These are phyloP conservation scores for Trilocha varians DNA, from an alignment of 2,888 invertebrate species.

Conservation along the genomic window DNA sequence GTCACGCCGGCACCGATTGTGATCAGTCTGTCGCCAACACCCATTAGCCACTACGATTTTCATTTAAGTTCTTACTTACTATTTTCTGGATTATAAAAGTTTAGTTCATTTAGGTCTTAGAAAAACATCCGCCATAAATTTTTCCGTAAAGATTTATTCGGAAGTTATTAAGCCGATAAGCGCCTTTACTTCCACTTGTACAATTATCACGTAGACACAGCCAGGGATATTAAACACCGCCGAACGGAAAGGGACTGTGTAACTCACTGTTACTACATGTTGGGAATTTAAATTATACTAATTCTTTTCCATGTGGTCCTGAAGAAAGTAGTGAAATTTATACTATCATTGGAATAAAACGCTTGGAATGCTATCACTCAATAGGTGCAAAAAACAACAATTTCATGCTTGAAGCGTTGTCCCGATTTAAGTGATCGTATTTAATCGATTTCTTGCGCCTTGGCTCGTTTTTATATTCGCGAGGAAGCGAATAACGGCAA, in stretches of 20 bases:
- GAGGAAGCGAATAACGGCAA: background rate
- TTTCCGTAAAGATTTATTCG: background rate
- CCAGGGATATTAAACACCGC: slow-evolving; percentile 29
- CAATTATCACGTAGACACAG: slow-evolving; percentile 24
- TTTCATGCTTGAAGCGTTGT: background rate
- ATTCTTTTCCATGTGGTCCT: background rate
- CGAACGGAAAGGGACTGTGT: slow-evolving; percentile 39
- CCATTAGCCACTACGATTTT: too few relatives aligned
- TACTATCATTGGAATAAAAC: too few relatives aligned
- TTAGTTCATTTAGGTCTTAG: too few relatives aligned
- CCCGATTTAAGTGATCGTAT: background rate
- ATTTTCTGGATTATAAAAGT: too few relatives aligned
- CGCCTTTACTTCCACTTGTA: slow-evolving; percentile 18
- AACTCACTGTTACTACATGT: slow-evolving; percentile 25
- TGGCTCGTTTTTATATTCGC: background rate
- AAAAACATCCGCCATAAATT: too few relatives aligned
- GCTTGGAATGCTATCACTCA: too few relatives aligned
- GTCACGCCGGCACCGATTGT: background rate
- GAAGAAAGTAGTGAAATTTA: background rate
- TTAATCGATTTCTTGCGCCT: background rate
- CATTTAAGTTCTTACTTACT: too few relatives aligned
- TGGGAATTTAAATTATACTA: slow-evolving; percentile 22
- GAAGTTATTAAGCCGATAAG: slow-evolving; percentile 13
- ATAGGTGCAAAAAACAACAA: background rate
- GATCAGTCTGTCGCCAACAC: background rate